phyloP scores from a whole-genome alignment of 2,888 invertebrate genomes.

The Dynastes maya region DNA sequence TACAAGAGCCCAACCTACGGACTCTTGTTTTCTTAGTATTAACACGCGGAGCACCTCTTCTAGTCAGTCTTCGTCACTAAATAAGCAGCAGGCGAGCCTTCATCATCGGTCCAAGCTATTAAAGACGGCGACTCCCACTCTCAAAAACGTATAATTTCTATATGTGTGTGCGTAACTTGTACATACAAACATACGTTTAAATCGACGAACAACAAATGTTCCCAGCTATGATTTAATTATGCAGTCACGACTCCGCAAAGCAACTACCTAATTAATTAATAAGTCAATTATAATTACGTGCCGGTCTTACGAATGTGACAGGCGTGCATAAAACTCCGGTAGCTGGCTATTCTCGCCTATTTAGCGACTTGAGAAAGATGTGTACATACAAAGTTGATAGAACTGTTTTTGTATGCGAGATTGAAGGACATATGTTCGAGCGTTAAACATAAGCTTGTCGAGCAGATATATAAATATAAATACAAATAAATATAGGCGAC shows the following conservation, averaged over 20 bases:
- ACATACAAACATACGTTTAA: neutral
- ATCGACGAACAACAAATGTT: too few relatives aligned
- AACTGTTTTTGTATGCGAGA: conserved; percentile 9
- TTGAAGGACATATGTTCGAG: conserved; percentile 21
- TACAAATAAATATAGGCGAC: neutral
- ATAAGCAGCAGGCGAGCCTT: too few relatives aligned
- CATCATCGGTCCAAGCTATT: neutral
- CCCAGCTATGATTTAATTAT: conserved; percentile 40
- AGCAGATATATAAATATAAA: too few relatives aligned
- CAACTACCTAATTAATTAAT: conserved; percentile 44
- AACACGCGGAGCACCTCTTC: too few relatives aligned
- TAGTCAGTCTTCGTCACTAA: too few relatives aligned
- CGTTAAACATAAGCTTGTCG: too few relatives aligned
- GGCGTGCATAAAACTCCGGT: conserved; percentile 32
- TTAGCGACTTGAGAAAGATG: neutral
- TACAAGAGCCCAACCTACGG: too few relatives aligned
- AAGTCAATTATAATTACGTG: conserved; percentile 41
- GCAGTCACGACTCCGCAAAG: conserved; percentile 37
- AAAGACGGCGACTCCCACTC: conserved; percentile 4
- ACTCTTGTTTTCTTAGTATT: too few relatives aligned
- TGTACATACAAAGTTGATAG: neutral
- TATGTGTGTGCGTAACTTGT: neutral
- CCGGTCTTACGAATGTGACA: conserved; percentile 29
- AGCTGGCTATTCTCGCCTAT: conserved; percentile 14
- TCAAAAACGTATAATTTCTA: conserved; percentile 19